Evolutionary conservation across 2,113 vertebrate species (phyloP).

Genomic region (Apodemus sylvaticus): DNA sequence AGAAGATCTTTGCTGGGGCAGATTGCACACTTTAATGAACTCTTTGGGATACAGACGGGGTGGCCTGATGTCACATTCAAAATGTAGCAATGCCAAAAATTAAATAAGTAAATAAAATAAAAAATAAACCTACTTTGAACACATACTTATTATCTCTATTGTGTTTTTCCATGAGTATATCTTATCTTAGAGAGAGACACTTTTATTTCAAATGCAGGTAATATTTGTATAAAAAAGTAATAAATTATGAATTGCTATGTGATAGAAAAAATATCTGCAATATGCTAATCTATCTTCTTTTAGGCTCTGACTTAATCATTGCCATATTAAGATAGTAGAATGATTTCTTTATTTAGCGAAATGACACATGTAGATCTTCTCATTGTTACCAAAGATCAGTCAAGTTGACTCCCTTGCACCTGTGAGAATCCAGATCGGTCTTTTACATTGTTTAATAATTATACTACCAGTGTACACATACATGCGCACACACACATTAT

Average conservation of each 20-base stretch:
- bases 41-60: background rate
- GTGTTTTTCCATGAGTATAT: background rate
- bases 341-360: background rate
- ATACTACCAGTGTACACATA: background rate
- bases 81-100: background rate
- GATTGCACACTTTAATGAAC: slow-evolving; percentile 49
- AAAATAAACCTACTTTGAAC: background rate
- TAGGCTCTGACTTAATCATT: background rate
- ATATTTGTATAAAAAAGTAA: background rate
- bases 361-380: background rate
- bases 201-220: background rate
- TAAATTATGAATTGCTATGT: background rate
- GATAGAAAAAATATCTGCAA: background rate
- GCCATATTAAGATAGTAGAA: background rate
- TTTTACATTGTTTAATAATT: background rate
- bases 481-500: background rate
- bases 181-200: background rate
- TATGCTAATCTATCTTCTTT: background rate
- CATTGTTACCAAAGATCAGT: background rate
- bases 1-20: slow-evolving; percentile 18
- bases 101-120: background rate
- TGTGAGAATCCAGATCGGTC: background rate
- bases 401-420: background rate
- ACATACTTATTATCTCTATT: background rate
- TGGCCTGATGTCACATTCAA: background rate